A percentile compares a stretch with the other conserved stretches of the same genome.
These are phyloP conservation scores for Moxostoma hubbsi DNA, from an alignment of 2,797 vertebrate species.

Conservation along the genomic window DNA sequence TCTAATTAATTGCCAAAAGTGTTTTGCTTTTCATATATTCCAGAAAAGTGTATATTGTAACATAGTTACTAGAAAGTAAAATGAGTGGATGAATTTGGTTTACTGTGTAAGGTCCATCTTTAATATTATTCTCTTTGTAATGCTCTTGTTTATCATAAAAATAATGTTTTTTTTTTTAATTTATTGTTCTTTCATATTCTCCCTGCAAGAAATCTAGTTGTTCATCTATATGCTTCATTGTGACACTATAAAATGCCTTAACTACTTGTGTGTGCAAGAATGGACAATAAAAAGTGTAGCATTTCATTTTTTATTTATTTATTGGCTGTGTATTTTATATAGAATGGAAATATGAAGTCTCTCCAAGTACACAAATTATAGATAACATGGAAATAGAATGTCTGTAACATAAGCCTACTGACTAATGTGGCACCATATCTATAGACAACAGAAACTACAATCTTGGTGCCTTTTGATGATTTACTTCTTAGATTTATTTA, in stretches of 20 bases:
- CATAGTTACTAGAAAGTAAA: background rate
- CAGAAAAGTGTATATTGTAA: background rate
- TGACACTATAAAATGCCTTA: conserved; percentile 13
- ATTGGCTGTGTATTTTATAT: conserved; percentile 15
- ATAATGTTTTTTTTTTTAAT: conserved; percentile 21
- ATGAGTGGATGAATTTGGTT: background rate
- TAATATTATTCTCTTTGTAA: conserved; percentile 1
- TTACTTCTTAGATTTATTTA: background rate
- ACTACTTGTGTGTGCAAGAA: conserved; percentile 1
- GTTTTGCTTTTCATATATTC: conserved; percentile 44
- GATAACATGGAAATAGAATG: background rate
- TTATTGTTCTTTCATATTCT: conserved; percentile 29
- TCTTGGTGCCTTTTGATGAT: background rate
- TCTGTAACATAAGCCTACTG: too few species aligned
- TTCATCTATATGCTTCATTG: conserved; percentile 1
- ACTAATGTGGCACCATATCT: too few species aligned
- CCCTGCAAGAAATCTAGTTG: background rate
- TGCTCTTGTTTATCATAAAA: conserved; percentile 39
- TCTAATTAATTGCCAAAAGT: conserved; percentile 57
- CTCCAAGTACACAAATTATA: background rate
- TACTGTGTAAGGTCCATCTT: background rate
- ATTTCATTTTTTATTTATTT: background rate
- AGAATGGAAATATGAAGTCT: background rate
- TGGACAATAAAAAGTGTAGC: conserved; percentile 29
- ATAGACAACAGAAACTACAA: background rate